A percentile compares a stretch with the other conserved stretches of the same genome.
phyloP scores from a whole-genome alignment of 2,797 vertebrate species.

The Erpetoichthys calabaricus region DNA sequence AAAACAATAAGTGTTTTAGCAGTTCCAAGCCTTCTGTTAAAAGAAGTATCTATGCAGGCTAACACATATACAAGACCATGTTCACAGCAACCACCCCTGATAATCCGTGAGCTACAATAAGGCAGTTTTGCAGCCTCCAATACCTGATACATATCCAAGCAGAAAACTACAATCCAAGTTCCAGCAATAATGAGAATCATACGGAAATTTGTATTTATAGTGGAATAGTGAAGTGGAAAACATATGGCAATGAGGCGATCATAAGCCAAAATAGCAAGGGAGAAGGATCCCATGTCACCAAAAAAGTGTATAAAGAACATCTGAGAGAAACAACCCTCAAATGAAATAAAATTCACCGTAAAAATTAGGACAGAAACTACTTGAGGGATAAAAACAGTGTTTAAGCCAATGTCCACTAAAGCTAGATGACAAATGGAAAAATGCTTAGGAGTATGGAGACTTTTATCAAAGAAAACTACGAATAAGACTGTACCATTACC shows the following conservation, averaged over 20 bases:
- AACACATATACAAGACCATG: slow-evolving; percentile 20
- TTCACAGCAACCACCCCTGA: slow-evolving; percentile 25
- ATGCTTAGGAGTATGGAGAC: too few species aligned
- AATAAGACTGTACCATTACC: too few species aligned
- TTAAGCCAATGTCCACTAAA: too few species aligned
- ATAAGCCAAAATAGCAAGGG: slow-evolving; percentile 25
- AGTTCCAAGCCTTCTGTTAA: slow-evolving; percentile 17
- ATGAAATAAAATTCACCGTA: too few species aligned
- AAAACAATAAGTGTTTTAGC: slow-evolving; percentile 16
- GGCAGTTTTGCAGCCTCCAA: slow-evolving; percentile 17
- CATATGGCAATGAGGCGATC: slow-evolving; percentile 27
- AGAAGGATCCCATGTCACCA: slow-evolving; percentile 27
- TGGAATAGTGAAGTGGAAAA: slow-evolving; percentile 23
- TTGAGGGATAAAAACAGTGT: too few species aligned
- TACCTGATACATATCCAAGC: slow-evolving; percentile 19
- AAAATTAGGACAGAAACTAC: too few species aligned
- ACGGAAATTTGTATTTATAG: slow-evolving; percentile 20
- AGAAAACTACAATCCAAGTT: slow-evolving; percentile 20
- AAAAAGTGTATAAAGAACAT: slow-evolving; percentile 33
- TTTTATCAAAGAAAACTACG: too few species aligned
- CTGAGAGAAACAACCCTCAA: slow-evolving; percentile 21
- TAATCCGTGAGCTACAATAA: slow-evolving; percentile 19
- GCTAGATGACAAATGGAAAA: too few species aligned
- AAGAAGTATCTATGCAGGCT: slow-evolving; percentile 20
- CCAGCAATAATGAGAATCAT: slow-evolving; percentile 19